Base-by-base conservation (phyloP, 2,888 invertebrate genomes). In the Polydrusus pterygomalis region DNA sequence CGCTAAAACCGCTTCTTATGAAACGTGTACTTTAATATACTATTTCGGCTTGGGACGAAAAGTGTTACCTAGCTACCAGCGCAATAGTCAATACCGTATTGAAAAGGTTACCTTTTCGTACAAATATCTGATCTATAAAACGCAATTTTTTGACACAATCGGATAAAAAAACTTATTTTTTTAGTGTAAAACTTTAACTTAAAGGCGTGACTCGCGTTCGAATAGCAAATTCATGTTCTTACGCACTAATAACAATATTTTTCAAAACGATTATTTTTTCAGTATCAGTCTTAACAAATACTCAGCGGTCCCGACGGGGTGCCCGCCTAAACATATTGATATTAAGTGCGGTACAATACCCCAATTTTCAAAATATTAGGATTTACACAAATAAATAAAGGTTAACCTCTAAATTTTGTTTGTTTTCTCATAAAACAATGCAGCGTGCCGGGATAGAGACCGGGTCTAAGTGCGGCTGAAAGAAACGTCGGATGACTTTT, bases 301-400 rank as follows among this genome's bases (percentile, higher is more conserved):
- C 74, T 81, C 81, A 80, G 79, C 81, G 78, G 76, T 77, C 79
- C 62, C 81, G 62, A 72, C 80, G 77, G 82, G 80, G 79, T 73
- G 60, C 78, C 79, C 77, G 69, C 71, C 79, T 79, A 79, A 79
- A 81, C 81, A 81, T 83, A 81, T 83, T 79, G 80, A 78, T 79
- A 81, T 63, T 74, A 64, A 79, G 70, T 76, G 68, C 79, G 74
- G 77, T 79, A 82, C 82, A 82, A 82, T 83, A 81, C 83, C 83
- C 82, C 78, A 83, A 83, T 81, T 78, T 81, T 82, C 83, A 82
- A 80, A 83, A 83, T 83, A 83, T 83, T 83, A 79, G 82, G 83
- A 82, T 81, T 82, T 81, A 82, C 77, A 81, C 78, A 83, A 83
- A 83, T 83, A 83, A 83, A 83, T 83, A 82, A 79, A 58, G 82